Evolutionary conservation across 2,888 invertebrate species (phyloP).

Genomic region (Ischnus inquisitorius): DNA sequence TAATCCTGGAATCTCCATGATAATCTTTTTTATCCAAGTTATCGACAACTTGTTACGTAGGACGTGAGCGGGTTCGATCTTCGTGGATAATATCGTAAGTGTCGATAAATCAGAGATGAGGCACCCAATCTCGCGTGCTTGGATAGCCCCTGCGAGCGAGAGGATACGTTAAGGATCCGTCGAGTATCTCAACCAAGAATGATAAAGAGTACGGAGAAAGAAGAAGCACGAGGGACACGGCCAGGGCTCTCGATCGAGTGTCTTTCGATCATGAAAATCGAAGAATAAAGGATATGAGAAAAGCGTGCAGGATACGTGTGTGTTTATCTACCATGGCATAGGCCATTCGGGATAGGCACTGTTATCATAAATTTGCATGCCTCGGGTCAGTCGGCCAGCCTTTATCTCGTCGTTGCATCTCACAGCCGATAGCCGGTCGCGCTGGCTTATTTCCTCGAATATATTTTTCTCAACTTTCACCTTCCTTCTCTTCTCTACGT

Average conservation of each 20-base stretch:
- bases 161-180: not conserved
- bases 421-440: slow-evolving; percentile 68
- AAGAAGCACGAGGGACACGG: not conserved
- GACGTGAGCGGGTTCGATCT: not conserved
- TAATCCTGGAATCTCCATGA: no score
- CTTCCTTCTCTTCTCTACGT: not conserved
- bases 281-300: slow-evolving; percentile 41
- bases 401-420: slow-evolving; percentile 77
- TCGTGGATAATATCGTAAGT: slow-evolving; percentile 71
- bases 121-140: slow-evolving; percentile 5
- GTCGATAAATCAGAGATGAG: slow-evolving; percentile 72
- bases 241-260: slow-evolving; percentile 2
- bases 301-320: not conserved
- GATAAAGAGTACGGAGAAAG: not conserved
- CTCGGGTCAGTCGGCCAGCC: slow-evolving; percentile 78
- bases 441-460: slow-evolving; percentile 75
- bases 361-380: slow-evolving; percentile 80
- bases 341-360: slow-evolving; percentile 61
- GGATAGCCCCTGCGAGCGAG: slow-evolving; percentile 13
- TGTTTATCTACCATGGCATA: slow-evolving; percentile 18
- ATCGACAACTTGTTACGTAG: slow-evolving; percentile 9
- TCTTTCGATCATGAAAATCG: slow-evolving; percentile 31
- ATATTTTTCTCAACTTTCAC: slow-evolving; percentile 71
- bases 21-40: not conserved
- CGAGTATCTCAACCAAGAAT: slow-evolving; percentile 13